Conservation (phyloP, 30 jellyfish, hydroid and myxozoan genomes). For the Hydractinia symbiolongicarpus region DNA sequence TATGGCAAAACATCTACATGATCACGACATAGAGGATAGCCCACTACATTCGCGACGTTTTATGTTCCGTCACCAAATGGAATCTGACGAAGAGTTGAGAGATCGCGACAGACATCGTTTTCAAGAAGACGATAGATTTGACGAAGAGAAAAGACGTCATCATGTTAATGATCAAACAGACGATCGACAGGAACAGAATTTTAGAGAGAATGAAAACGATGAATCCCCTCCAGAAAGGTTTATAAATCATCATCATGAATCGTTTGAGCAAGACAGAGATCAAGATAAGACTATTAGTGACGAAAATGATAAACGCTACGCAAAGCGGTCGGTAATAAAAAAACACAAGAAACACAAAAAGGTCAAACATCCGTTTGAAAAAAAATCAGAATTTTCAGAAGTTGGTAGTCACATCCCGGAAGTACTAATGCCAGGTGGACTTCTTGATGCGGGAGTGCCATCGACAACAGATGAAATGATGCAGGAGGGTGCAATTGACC, state of each 20-base stretch:
- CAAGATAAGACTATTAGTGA: neutral
- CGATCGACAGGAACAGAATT: slow-evolving; percentile 10
- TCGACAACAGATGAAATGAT: neutral
- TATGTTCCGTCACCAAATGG: slow-evolving; percentile 1
- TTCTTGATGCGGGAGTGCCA: neutral
- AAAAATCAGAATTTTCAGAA: neutral
- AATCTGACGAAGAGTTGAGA: neutral
- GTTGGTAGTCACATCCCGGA: neutral
- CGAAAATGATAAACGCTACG: neutral
- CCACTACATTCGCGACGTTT: slow-evolving; percentile 8
- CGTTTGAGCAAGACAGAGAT: neutral
- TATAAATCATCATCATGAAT: neutral
- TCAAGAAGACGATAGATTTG: slow-evolving; percentile 6
- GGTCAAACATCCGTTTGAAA: neutral
- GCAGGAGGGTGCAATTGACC: neutral
- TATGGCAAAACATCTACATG: neutral
- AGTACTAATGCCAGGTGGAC: slow-evolving; percentile 8
- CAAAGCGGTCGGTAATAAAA: neutral
- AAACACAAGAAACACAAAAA: neutral
- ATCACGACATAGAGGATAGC: neutral
- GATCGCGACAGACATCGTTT: neutral
- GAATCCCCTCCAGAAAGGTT: neutral
- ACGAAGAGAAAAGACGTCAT: slow-evolving; percentile 7
- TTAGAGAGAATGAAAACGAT: neutral
- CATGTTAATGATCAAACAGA: neutral